Conservation (phyloP, 2,113 vertebrate genomes). For the Hiodon tergisus region DNA sequence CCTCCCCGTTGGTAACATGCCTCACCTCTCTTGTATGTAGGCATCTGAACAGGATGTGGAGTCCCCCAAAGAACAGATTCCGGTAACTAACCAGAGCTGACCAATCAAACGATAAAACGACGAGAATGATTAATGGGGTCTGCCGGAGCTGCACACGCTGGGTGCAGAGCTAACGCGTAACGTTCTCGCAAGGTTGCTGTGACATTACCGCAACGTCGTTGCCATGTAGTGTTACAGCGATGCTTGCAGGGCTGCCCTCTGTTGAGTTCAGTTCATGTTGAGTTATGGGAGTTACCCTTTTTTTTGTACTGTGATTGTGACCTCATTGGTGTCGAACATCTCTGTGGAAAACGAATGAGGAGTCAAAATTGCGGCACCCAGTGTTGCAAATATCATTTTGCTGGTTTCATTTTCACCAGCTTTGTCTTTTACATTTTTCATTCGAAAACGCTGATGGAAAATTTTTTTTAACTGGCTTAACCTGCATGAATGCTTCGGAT, state of each 20-base stretch:
- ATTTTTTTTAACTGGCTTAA: too few species aligned
- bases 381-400: too few species aligned
- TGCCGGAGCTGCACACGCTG: neutral
- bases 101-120: neutral
- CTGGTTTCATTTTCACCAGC: too few species aligned
- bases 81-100: constrained; percentile 34
- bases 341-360: too few species aligned
- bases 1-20: constrained; percentile 1
- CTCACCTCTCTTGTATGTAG: constrained; percentile 36
- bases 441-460: too few species aligned
- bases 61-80: constrained; percentile 43
- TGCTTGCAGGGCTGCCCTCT: neutral
- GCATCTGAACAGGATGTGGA: constrained; percentile 35
- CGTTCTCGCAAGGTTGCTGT: neutral
- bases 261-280: neutral
- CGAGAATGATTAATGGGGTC: neutral
- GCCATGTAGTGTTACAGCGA: neutral
- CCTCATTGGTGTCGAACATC: too few species aligned
- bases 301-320: too few species aligned
- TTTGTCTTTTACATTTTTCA: too few species aligned
- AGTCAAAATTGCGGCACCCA: too few species aligned
- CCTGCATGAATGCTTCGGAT: too few species aligned
- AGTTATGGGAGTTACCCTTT: too few species aligned
- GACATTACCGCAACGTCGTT: neutral
- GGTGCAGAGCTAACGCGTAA: neutral